Conservation (phyloP, 2,113 vertebrate species). For the Sakesphorus luctuosus region DNA sequence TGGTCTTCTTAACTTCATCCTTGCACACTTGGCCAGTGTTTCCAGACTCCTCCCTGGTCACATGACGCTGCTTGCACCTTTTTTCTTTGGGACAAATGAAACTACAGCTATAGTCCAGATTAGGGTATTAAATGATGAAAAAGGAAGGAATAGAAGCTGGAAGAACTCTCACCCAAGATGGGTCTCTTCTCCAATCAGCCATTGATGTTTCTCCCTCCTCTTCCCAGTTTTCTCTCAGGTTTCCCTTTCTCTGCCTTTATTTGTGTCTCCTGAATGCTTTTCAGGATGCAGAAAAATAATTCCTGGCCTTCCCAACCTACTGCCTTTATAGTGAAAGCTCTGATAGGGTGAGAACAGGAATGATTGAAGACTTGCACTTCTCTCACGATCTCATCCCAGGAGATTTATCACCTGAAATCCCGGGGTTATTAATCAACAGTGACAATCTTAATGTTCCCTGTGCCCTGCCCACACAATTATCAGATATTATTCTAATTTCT, state of each 20-base stretch:
- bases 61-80: background rate
- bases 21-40: background rate
- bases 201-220: background rate
- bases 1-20: background rate
- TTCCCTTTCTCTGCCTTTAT: background rate
- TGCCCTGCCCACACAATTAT: background rate
- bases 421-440: background rate
- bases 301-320: background rate
- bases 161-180: background rate
- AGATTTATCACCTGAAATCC: conserved; percentile 13
- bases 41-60: background rate
- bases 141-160: background rate
- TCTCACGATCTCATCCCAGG: background rate
- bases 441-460: background rate
- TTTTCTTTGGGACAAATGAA: background rate
- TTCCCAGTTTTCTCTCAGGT: background rate
- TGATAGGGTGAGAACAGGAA: background rate
- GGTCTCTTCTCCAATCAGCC: background rate
- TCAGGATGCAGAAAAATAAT: background rate
- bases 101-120: background rate
- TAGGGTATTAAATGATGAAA: background rate
- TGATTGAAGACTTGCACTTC: background rate
- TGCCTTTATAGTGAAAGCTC: background rate
- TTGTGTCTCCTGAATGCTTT: background rate
- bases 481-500: background rate